Evolutionary conservation across 1,140 invertebrate genomes (phyloP).

Genomic region (Drosophila watanabei): DNA sequence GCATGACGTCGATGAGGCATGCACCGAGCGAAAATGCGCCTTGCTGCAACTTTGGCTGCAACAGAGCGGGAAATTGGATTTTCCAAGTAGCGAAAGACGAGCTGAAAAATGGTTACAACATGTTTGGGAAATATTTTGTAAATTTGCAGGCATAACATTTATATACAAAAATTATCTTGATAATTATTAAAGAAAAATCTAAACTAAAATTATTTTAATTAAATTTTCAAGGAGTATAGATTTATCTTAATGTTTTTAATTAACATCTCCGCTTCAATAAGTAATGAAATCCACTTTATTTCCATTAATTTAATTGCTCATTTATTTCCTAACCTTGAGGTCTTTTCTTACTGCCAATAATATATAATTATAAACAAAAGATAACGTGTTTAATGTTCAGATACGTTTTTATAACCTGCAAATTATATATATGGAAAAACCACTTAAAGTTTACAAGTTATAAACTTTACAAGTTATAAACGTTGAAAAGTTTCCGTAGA

Average conservation of each 20-base stretch:
- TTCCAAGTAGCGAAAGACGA: conserved; percentile 12
- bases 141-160: not conserved
- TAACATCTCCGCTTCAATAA: not conserved
- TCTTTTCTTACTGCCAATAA: not conserved
- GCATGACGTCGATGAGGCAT: conserved; percentile 72
- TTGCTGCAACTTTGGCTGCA: conserved; percentile 44
- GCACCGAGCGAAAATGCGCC: conserved; percentile 37
- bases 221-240: not conserved
- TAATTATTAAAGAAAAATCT: too few species aligned
- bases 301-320: conserved; percentile 17
- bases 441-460: conserved; percentile 9
- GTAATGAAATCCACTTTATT: not conserved
- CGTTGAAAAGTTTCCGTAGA: not conserved
- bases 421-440: not conserved
- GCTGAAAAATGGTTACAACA: conserved; percentile 5
- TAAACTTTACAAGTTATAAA: conserved; percentile 5
- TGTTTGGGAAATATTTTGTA: conserved; percentile 6
- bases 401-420: conserved; percentile 6
- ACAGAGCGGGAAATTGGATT: conserved; percentile 65
- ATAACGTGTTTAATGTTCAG: conserved; percentile 4
- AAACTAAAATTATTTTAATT: not conserved
- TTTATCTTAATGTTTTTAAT: not conserved
- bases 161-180: not conserved
- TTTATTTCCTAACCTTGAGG: conserved; percentile 2
- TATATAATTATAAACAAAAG: not conserved